Conservation (phyloP, 2,113 vertebrate genomes). For the Odocoileus virginianus region DNA sequence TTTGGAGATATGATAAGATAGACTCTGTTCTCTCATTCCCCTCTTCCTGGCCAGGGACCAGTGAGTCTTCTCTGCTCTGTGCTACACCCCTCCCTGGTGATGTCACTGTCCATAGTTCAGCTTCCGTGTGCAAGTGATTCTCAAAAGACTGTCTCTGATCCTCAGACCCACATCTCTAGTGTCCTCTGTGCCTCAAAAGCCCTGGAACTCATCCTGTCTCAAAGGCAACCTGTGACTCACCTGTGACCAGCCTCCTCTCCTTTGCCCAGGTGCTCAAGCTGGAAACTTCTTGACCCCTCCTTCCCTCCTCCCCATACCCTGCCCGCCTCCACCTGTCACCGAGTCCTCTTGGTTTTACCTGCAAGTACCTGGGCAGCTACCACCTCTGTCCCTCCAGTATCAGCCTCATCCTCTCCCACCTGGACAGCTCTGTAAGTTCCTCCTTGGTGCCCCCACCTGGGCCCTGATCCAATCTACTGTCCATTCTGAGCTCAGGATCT, state of each 20-base stretch:
- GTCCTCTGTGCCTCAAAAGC: not conserved
- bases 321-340: not conserved
- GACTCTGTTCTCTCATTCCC: not conserved
- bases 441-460: too few species aligned
- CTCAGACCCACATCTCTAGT: not conserved
- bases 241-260: too few species aligned
- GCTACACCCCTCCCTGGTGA: not conserved
- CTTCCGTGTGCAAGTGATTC: not conserved
- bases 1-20: not conserved
- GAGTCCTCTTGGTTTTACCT: too few species aligned
- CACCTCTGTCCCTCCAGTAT: rapidly evolving
- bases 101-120: too few species aligned
- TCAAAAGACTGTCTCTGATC: not conserved
- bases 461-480: not conserved
- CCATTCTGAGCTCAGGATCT: not conserved
- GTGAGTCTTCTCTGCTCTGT: not conserved
- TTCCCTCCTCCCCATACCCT: not conserved
- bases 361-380: not conserved
- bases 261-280: rapidly evolving
- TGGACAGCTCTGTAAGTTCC: not conserved
- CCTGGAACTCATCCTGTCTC: not conserved
- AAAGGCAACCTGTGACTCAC: rapidly evolving
- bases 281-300: not conserved
- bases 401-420: not conserved
- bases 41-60: not conserved